Base-by-base conservation (phyloP, 2,797 vertebrate species). In the Anguilla obscura region DNA sequence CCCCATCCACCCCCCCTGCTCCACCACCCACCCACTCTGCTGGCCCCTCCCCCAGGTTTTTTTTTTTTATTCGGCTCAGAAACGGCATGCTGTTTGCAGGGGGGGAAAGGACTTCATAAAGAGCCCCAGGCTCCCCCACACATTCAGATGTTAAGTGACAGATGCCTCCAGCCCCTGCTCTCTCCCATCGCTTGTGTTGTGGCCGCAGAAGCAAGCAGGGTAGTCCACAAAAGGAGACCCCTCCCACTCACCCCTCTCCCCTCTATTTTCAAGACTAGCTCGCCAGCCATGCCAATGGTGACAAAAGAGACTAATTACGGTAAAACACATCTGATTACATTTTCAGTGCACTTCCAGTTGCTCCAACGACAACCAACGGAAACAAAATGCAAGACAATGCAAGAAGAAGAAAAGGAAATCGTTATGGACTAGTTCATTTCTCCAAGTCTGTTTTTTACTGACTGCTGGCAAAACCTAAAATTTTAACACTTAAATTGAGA, bases 81-180 rank as follows among this genome's bases (percentile, higher is more conserved):
- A 96, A 95, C 94, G 95, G 93, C 94, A 95, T 91, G 93, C 93
- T 92, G 95, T 91, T 95, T 92, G 92, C 93, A 63, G 91, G 93
- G 93, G 94, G 76, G 84, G 91, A 90, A 91, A 91, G 94, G 92
- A 91, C 94, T 94, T 94, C 95, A 94, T 93, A 95, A 94, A 96
- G 94, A 95, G 93, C 89, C 94, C 95, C 91, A 92, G 94, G 91
- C 93, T 94, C 54, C 94, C 93, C 90, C 56, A 90, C 96, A 96
- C 94, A 96, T 97, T 97, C 96, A 96, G 94, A 97, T 97, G 96
- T 95, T 97, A 97, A 96, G 95, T 96, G 96, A 96, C 96, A 96
- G 96, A 96, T 96, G 96, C 95, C 95, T 95, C 90, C 90, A 88
- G 93, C 91, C 93, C 92, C 90, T 86, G 93, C 63, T 95, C 91